phyloP scores from a whole-genome alignment of 2,113 vertebrate species.

The Eulacestoma nigropectus region DNA sequence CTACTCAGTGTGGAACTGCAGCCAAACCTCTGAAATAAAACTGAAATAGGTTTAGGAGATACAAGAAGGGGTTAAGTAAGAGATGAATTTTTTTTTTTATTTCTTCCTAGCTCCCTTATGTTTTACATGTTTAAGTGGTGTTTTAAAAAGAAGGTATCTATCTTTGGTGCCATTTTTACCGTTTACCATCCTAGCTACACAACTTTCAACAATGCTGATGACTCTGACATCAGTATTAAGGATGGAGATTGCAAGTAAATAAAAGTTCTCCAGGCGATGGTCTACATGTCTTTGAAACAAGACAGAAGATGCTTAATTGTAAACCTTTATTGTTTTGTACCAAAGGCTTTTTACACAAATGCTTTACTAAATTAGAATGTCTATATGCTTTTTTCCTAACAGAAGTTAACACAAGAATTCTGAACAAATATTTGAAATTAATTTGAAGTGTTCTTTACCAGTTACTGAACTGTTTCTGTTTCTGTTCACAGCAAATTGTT shows the following conservation, averaged over 20 bases:
- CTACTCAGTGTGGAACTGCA: not conserved
- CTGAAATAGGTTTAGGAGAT: not conserved
- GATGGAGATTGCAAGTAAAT: not conserved
- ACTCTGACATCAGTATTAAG: not conserved
- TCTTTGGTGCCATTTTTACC: not conserved
- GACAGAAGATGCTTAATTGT: not conserved
- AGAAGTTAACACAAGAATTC: not conserved
- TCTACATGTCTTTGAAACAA: fast-evolving
- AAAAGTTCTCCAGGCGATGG: not conserved
- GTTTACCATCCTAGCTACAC: not conserved
- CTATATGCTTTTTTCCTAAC: not conserved
- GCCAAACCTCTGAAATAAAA: not conserved
- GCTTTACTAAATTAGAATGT: not conserved
- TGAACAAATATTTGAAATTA: not conserved
- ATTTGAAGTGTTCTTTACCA: not conserved
- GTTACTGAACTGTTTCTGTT: not conserved
- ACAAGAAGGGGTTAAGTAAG: not conserved
- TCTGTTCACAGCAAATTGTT: not conserved
- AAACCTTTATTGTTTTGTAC: not conserved
- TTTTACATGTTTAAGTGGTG: not conserved
- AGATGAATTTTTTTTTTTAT: no score
- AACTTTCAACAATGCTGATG: not conserved
- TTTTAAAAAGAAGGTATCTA: not conserved
- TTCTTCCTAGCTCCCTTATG: not conserved
- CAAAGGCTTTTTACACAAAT: not conserved